Conservation (phyloP, 2,797 vertebrate species). For the Silurus lanzhouensis region DNA sequence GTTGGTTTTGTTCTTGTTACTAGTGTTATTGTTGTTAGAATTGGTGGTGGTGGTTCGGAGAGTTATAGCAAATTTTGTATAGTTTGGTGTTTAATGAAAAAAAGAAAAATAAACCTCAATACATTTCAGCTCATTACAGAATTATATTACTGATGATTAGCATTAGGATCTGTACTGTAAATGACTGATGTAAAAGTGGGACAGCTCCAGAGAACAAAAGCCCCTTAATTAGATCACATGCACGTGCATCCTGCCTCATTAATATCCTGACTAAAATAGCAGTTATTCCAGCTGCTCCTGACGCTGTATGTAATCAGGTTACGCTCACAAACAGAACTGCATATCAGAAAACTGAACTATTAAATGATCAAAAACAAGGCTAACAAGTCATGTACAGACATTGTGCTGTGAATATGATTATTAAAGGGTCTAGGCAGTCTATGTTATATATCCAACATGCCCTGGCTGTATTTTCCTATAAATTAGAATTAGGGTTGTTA, state of each 20-base stretch:
- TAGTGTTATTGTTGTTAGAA: background rate
- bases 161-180: conserved; percentile 6
- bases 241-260: conserved; percentile 34
- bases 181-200: conserved; percentile 16
- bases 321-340: background rate
- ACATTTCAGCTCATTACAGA: background rate
- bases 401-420: background rate
- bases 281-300: conserved; percentile 39
- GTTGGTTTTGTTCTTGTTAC: background rate
- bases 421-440: background rate
- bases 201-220: background rate
- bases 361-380: background rate
- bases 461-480: background rate
- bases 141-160: background rate
- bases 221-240: conserved; percentile 40
- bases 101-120: background rate
- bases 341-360: background rate
- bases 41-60: too few species aligned
- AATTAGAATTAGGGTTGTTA: background rate
- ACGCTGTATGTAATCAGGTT: conserved; percentile 12
- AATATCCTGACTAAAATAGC: conserved; percentile 47
- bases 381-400: background rate
- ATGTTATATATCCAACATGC: background rate
- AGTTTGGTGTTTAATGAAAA: background rate
- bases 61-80: background rate